These are phyloP conservation scores for Mimumesa dahlbomi DNA, from an alignment of 2,888 invertebrate species.

Conservation along the genomic window DNA sequence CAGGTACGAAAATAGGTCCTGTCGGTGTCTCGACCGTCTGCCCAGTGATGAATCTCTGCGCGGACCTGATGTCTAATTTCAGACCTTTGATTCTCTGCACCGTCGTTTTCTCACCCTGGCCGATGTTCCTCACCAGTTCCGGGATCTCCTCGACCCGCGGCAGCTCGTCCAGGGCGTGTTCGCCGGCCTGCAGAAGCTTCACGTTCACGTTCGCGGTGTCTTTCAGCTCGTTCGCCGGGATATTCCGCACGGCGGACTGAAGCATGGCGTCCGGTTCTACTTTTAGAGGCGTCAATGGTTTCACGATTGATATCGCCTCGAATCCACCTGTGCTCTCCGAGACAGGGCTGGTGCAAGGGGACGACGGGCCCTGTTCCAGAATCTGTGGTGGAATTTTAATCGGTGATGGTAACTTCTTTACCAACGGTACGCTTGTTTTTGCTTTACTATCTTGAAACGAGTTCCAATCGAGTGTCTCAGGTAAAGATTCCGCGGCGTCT, in stretches of 20 bases:
- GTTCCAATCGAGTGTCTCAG: conserved; percentile 83
- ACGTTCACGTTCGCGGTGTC: conserved; percentile 84
- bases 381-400: conserved; percentile 82
- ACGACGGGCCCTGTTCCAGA: conserved; percentile 80
- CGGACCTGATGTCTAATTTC: conserved; percentile 85
- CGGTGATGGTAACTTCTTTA: conserved; percentile 80
- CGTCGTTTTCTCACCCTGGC: conserved; percentile 82
- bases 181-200: conserved; percentile 82
- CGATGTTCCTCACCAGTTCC: conserved; percentile 81
- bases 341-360: conserved; percentile 78
- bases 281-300: conserved; percentile 83
- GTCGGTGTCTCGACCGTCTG: conserved; percentile 87
- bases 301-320: conserved; percentile 84
- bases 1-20: conserved; percentile 88
- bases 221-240: conserved; percentile 83
- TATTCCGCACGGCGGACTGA: conserved; percentile 81
- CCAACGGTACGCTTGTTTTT: conserved; percentile 69
- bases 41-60: conserved; percentile 86
- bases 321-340: conserved; percentile 82
- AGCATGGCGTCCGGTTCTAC: conserved; percentile 81
- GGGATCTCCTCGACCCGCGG: conserved; percentile 85
- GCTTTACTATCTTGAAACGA: conserved; percentile 56
- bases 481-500: conserved; percentile 84
- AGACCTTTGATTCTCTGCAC: conserved; percentile 85
- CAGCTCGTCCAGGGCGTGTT: conserved; percentile 82